phyloP scores from a whole-genome alignment of 2,113 vertebrate genomes.

The Neodontobutis hainanensis region DNA sequence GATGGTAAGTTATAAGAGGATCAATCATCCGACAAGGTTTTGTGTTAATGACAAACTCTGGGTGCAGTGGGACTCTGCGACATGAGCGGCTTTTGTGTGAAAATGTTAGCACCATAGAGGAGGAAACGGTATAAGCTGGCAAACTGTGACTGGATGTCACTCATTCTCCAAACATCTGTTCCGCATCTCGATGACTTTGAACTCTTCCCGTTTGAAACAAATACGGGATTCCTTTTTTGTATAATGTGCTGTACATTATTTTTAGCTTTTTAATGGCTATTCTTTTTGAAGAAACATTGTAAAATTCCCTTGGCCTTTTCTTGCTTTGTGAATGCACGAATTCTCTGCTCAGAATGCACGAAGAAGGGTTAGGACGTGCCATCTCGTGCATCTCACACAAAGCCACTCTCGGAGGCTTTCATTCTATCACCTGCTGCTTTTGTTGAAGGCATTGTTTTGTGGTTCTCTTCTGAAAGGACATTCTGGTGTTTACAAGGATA shows the following conservation, averaged over 20 bases:
- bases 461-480: constrained; percentile 8
- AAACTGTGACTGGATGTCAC: not conserved
- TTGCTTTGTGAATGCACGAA: constrained; percentile 2
- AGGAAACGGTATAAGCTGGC: not conserved
- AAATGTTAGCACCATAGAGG: not conserved
- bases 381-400: constrained; percentile 7
- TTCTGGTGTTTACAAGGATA: constrained; percentile 26
- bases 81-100: not conserved
- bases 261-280: constrained; percentile 9
- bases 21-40: not conserved
- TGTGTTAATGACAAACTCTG: not conserved
- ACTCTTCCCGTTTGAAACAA: constrained; percentile 1
- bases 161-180: constrained; percentile 7
- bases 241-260: constrained; percentile 29
- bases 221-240: constrained; percentile 12
- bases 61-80: constrained; percentile 2
- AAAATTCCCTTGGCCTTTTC: constrained; percentile 2
- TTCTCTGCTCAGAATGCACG: constrained; percentile 15
- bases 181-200: not conserved
- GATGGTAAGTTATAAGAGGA: not conserved
- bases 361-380: constrained; percentile 4
- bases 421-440: not conserved
- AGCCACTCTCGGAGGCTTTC: not conserved
- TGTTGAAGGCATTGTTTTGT: not conserved
- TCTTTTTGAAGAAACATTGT: not conserved